phyloP scores from a whole-genome alignment of 2,113 vertebrate genomes.

The Agapornis roseicollis region DNA sequence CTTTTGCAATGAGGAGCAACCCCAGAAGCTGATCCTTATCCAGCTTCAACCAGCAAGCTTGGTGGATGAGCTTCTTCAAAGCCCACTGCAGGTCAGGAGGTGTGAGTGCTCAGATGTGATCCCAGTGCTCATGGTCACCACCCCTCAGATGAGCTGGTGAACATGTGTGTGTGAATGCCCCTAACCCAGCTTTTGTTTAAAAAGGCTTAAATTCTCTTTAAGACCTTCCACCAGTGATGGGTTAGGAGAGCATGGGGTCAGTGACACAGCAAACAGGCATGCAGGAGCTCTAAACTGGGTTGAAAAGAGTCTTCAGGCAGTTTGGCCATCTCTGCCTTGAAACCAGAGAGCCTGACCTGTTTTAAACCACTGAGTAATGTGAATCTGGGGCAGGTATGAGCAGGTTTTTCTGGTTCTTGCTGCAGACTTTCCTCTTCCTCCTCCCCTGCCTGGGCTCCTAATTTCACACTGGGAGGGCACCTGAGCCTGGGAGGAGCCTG shows the following conservation, averaged over 20 bases:
- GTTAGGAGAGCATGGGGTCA: not conserved
- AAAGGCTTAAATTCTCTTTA: not conserved
- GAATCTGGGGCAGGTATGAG: not conserved
- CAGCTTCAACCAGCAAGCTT: not conserved
- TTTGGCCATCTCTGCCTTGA: conserved; percentile 10
- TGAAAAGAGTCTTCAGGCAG: not conserved
- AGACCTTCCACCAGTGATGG: not conserved
- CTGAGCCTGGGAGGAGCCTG: not conserved
- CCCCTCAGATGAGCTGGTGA: not conserved
- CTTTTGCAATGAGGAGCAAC: not conserved
- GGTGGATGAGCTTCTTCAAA: not conserved
- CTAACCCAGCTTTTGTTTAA: not conserved
- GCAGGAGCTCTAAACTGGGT: not conserved
- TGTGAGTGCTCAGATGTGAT: rapidly evolving
- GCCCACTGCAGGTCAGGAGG: not conserved
- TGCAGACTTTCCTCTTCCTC: not conserved
- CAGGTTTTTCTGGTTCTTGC: conserved; percentile 62
- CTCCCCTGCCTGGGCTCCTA: not conserved
- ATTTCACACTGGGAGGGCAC: not conserved
- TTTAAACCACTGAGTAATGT: conserved; percentile 24
- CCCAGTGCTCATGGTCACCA: rapidly evolving
- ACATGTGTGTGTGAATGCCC: rapidly evolving
- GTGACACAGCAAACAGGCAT: not conserved
- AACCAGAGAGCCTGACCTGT: conserved; percentile 18
- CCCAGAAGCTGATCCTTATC: not conserved